Conservation (phyloP, 92 coral and sea anemone species). For the Scolanthus callimorphus region DNA sequence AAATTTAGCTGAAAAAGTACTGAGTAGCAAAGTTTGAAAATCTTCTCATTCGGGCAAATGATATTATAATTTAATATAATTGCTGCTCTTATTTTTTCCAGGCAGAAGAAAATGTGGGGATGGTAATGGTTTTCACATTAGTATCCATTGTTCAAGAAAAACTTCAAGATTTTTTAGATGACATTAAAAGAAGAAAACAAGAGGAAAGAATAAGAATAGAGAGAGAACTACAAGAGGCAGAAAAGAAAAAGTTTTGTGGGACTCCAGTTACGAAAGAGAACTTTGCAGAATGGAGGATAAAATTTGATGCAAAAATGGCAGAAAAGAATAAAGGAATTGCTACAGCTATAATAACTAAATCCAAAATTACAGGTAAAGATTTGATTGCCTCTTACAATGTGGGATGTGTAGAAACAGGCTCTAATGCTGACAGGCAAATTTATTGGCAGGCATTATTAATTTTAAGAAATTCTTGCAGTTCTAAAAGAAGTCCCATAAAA, state of each 20-base stretch:
- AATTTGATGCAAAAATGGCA: conserved; percentile 69
- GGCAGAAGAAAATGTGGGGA: conserved; percentile 95
- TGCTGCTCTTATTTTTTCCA: too few species aligned
- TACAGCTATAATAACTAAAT: conserved; percentile 44
- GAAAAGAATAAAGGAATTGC: conserved; percentile 39
- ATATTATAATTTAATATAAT: too few species aligned
- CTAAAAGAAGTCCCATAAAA: too few species aligned
- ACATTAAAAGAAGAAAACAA: conserved; percentile 51
- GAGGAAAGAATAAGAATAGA: conserved; percentile 58
- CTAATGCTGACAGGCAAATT: too few species aligned
- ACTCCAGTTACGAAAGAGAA: conserved; percentile 87
- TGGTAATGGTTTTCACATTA: conserved; percentile 94
- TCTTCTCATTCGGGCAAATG: too few species aligned
- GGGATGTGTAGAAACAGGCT: too few species aligned
- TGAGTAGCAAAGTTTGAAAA: too few species aligned
- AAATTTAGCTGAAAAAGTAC: too few species aligned
- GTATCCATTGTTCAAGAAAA: conserved; percentile 93
- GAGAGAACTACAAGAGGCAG: conserved; percentile 84
- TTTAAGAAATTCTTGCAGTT: too few species aligned
- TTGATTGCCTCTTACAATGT: too few species aligned
- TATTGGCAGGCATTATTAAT: too few species aligned
- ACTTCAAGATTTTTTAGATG: conserved; percentile 66
- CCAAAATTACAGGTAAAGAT: conserved; percentile 85
- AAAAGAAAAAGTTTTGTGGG: conserved; percentile 70
- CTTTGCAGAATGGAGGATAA: conserved; percentile 79